phyloP scores from a whole-genome alignment of 2,888 invertebrate genomes.

The Prosopocoilus inquinatus region DNA sequence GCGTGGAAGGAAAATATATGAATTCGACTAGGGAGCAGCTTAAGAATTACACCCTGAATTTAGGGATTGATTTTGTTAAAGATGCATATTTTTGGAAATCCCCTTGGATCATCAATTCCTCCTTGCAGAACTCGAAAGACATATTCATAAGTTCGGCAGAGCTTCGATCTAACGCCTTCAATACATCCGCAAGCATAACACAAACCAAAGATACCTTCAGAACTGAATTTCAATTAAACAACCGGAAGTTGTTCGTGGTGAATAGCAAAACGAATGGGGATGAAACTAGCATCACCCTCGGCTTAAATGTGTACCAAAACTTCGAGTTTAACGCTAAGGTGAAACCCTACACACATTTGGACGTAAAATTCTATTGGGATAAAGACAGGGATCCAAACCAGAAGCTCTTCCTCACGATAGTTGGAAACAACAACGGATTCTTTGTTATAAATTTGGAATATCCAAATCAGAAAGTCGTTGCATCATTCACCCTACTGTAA shows the following conservation, averaged over 20 bases:
- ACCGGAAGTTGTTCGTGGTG: slow-evolving; percentile 23
- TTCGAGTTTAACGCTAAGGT: slow-evolving; percentile 25
- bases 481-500: slow-evolving; percentile 30
- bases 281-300: slow-evolving; percentile 20
- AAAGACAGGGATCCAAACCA: slow-evolving; percentile 27
- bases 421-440: slow-evolving; percentile 24
- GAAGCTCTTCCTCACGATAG: slow-evolving; percentile 22
- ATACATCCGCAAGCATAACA: slow-evolving; percentile 21
- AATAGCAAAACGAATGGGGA: slow-evolving; percentile 19
- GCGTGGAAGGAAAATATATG: slow-evolving; percentile 23
- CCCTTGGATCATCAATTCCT: slow-evolving; percentile 26
- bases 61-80: slow-evolving; percentile 22
- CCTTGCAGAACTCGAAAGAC: slow-evolving; percentile 25
- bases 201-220: slow-evolving; percentile 23
- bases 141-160: slow-evolving; percentile 24
- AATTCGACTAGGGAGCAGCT: slow-evolving; percentile 24
- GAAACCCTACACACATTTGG: slow-evolving; percentile 24
- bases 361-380: slow-evolving; percentile 30
- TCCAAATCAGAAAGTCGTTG: slow-evolving; percentile 28
- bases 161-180: slow-evolving; percentile 16
- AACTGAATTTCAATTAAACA: slow-evolving; percentile 24
- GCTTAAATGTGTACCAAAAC: slow-evolving; percentile 32
- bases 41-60: slow-evolving; percentile 24
- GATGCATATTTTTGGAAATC: slow-evolving; percentile 12
- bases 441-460: slow-evolving; percentile 28